These are phyloP conservation scores for Gallinago nigripennis DNA, from an alignment of 2,797 vertebrate genomes.

Conservation along the genomic window DNA sequence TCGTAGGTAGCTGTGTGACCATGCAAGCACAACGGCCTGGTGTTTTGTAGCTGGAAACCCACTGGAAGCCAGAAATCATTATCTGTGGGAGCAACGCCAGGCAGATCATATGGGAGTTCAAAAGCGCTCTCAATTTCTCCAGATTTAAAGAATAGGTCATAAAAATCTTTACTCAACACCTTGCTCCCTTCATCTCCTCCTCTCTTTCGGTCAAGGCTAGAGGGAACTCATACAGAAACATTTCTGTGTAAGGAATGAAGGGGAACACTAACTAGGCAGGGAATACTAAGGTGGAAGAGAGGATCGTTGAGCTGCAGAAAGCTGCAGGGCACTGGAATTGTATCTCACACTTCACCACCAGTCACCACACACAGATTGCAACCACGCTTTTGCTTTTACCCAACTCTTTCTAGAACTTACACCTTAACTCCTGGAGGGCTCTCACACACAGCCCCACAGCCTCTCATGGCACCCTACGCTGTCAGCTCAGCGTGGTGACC, in stretches of 20 bases:
- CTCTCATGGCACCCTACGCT: background rate
- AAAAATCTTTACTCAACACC: background rate
- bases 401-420: background rate
- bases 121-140: background rate
- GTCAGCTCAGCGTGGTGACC: background rate
- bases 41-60: constrained; percentile 71
- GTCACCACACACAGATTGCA: background rate
- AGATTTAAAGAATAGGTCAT: background rate
- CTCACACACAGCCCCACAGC: background rate
- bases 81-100: constrained; percentile 72
- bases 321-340: background rate
- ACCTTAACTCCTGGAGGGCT: background rate
- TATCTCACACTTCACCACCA: background rate
- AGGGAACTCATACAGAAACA: background rate
- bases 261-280: background rate
- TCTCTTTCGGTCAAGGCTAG: background rate
- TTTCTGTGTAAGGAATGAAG: background rate
- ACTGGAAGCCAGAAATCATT: constrained; percentile 88
- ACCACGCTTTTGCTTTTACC: background rate
- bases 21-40: constrained; percentile 68
- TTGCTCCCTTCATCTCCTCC: background rate
- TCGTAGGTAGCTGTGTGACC: constrained; percentile 89
- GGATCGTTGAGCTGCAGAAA: background rate
- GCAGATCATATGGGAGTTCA: background rate
- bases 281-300: background rate